Base-by-base conservation (phyloP, 2,888 invertebrate genomes). In the Oscheius myriophilus region DNA sequence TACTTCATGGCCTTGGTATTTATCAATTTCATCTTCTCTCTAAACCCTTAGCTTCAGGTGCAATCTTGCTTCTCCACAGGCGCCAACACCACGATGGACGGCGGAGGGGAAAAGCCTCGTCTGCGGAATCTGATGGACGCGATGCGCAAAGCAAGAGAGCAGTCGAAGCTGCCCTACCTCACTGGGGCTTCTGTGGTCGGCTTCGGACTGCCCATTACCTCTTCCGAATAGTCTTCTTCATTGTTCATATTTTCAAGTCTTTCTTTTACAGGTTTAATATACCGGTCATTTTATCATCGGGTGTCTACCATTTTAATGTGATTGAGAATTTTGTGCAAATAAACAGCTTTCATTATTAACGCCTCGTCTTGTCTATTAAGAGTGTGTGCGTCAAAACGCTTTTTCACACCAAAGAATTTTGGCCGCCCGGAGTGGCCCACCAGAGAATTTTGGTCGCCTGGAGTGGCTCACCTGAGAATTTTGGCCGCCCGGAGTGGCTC, bases 171-270 rank as follows among this genome's bases (percentile, higher is more conserved):
- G 52, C 76, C 70, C 33, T 81, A 71, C 65, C 67, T 84, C 42
- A 84, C 84, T 14, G 84, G 84, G 18, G 80, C 75, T 6, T 70
- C 84, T 6, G 84, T 84, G 4, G 80, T 84, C 9, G 72, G 76
- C 59, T 84, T 83, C 58, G 84, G 84, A 18, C 62, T 83, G 12
- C 83, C 84, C 14, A 68, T 76, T 11, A 75, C 73, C 0, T 62
- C 77, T 21, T 49, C n/a, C 26, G 61, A 61, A 26, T 61, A 61
- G 49, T n/a, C 12, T 43, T 45, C n/a, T n/a, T n/a, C n/a, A n/a
- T n/a, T 59, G 9, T 61, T 33, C 39, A 33, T 18, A 14, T 55
- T 55, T 55, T 26, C 33, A 6, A 33, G 33, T 33, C 33, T 33
- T 33, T 33, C 33, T 6, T 9, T 6, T 33, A 33, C 33, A 33